phyloP scores from a whole-genome alignment of 2,888 invertebrate genomes.

The Lepetodrilus schrolli region DNA sequence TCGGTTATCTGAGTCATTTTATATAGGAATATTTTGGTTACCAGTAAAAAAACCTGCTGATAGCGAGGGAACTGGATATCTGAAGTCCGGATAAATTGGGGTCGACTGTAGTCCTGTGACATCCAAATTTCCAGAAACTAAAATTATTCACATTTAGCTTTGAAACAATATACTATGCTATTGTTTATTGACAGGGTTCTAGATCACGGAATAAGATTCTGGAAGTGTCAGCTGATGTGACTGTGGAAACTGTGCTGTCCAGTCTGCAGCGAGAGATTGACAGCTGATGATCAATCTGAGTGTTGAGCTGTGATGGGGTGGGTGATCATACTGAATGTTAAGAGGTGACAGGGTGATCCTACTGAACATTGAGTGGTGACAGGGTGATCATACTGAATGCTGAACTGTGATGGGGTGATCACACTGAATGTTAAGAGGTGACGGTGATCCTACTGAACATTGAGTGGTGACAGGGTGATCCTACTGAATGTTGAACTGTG shows the following conservation, averaged over 20 bases:
- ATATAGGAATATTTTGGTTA: no score
- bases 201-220: conserved; percentile 56
- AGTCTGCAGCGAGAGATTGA: conserved; percentile 40
- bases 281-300: neutral
- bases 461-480: neutral
- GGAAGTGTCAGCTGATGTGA: conserved; percentile 39
- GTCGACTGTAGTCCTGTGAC: no score
- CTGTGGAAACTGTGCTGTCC: conserved; percentile 40
- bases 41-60: no score
- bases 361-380: neutral
- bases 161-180: neutral
- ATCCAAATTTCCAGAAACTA: no score
- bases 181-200: conserved; percentile 50
- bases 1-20: no score
- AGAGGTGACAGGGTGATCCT: neutral
- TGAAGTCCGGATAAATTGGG: no score
- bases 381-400: neutral
- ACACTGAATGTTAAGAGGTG: no score
- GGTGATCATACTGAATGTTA: neutral
- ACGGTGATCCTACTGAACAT: neutral
- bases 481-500: neutral
- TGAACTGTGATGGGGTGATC: neutral
- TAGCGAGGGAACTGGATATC: no score
- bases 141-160: neutral
- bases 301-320: neutral